These are phyloP conservation scores for Xenus cinereus DNA, from an alignment of 2,113 vertebrate species.

Conservation along the genomic window DNA sequence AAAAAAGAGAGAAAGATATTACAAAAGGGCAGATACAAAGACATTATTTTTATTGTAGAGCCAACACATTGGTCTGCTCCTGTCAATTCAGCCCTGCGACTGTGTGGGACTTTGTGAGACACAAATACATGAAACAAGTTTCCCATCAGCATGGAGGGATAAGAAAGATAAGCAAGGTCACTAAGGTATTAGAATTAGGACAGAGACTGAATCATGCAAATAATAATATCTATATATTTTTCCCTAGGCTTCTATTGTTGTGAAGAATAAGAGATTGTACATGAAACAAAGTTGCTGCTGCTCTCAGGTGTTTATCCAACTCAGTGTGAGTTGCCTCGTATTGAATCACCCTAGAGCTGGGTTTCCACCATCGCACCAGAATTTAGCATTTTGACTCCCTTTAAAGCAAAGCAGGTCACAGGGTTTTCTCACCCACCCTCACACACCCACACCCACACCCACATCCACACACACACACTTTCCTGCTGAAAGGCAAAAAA, in stretches of 20 bases:
- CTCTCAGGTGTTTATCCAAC: background rate
- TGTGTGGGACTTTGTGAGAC: background rate
- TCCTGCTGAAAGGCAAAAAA: background rate
- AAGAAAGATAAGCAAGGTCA: background rate
- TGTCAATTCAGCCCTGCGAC: background rate
- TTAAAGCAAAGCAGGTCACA: background rate
- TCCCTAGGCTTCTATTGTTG: background rate
- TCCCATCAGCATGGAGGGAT: background rate
- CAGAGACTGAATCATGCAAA: background rate
- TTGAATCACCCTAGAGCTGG: background rate
- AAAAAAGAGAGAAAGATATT: background rate
- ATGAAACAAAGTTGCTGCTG: background rate
- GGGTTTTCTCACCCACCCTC: background rate
- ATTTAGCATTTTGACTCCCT: background rate
- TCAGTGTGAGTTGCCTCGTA: accelerated
- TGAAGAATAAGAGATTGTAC: background rate
- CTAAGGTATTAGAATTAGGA: background rate
- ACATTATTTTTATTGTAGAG: background rate
- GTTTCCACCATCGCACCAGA: background rate
- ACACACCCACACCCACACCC: background rate
- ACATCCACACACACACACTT: too few species aligned
- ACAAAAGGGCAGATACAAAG: background rate
- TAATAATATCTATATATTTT: background rate
- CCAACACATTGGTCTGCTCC: background rate
- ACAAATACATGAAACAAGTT: background rate